A percentile compares a stretch with the other conserved stretches of the same genome.
These are phyloP conservation scores for Eilema griseolum DNA, from an alignment of 2,888 invertebrate species.

Conservation along the genomic window DNA sequence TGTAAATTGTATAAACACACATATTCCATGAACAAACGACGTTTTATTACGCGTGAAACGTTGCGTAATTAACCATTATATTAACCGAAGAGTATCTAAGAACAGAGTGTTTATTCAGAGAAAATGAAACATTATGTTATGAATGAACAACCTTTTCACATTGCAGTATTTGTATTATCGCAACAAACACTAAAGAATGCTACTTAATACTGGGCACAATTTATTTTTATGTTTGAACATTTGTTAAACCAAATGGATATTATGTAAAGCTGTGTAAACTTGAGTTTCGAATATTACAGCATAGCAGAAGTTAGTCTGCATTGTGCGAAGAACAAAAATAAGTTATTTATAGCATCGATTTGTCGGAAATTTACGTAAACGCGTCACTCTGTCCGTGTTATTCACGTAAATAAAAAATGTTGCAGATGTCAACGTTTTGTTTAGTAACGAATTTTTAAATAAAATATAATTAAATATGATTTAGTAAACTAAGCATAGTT, in stretches of 20 bases:
- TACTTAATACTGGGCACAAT: conserved; percentile 6
- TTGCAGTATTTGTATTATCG: conserved; percentile 7
- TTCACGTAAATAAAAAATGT: conserved; percentile 1
- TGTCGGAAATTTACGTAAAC: neutral
- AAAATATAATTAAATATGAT: neutral
- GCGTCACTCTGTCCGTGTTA: neutral
- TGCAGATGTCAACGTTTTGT: neutral
- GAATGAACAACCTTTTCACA: conserved; percentile 17
- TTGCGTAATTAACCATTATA: conserved; percentile 24
- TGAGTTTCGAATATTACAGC: conserved; percentile 20
- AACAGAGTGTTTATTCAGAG: conserved; percentile 4
- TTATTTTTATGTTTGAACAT: conserved; percentile 20
- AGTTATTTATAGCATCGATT: conserved; percentile 5
- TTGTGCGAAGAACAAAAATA: conserved; percentile 25
- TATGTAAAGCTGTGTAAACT: conserved; percentile 36
- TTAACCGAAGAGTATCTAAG: conserved; percentile 18
- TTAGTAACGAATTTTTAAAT: neutral
- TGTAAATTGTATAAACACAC: conserved; percentile 9
- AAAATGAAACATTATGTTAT: conserved; percentile 16
- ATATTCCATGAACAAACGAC: conserved; percentile 19
- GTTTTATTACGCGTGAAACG: conserved; percentile 16
- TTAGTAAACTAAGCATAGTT: neutral
- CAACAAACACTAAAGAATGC: conserved; percentile 11
- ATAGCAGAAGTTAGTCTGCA: conserved; percentile 22
- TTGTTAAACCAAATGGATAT: conserved; percentile 25